These are phyloP conservation scores for Sebastes dallii DNA, from an alignment of 2,797 vertebrate genomes.

Conservation along the genomic window DNA sequence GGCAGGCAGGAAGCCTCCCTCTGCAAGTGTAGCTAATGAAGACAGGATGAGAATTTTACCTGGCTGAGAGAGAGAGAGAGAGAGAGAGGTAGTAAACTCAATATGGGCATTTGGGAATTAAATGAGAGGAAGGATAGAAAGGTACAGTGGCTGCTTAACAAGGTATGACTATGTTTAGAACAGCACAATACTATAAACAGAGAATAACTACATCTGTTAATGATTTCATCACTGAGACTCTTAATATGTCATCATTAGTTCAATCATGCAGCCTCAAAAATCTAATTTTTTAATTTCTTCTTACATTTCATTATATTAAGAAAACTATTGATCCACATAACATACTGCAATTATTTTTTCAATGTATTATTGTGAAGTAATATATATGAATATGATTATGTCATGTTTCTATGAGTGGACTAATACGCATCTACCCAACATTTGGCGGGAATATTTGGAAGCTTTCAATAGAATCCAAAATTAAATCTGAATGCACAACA, in stretches of 20 bases:
- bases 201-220: not conserved
- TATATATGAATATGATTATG: not conserved
- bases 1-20: conserved; percentile 79
- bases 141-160: conserved; percentile 20
- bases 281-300: not conserved
- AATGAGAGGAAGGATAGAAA: conserved; percentile 14
- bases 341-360: not conserved
- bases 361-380: not conserved
- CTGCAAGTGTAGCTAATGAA: conserved; percentile 87
- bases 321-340: not conserved
- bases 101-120: conserved; percentile 50
- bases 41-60: conserved; percentile 73
- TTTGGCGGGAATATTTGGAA: not conserved
- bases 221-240: not conserved
- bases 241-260: not conserved
- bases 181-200: not conserved
- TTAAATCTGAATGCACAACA: not conserved
- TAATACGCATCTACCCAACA: fast-evolving
- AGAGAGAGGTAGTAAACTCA: conserved; percentile 21
- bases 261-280: not conserved
- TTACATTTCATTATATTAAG: not conserved
- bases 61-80: conserved; percentile 19
- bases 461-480: not conserved
- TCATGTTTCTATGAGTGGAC: not conserved
- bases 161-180: conserved; percentile 11